Percentiles rank a stretch among this genome's conserved stretches.
These are phyloP conservation scores for Ifrita kowaldi DNA, from an alignment of 2,113 vertebrate genomes.

Conservation along the genomic window DNA sequence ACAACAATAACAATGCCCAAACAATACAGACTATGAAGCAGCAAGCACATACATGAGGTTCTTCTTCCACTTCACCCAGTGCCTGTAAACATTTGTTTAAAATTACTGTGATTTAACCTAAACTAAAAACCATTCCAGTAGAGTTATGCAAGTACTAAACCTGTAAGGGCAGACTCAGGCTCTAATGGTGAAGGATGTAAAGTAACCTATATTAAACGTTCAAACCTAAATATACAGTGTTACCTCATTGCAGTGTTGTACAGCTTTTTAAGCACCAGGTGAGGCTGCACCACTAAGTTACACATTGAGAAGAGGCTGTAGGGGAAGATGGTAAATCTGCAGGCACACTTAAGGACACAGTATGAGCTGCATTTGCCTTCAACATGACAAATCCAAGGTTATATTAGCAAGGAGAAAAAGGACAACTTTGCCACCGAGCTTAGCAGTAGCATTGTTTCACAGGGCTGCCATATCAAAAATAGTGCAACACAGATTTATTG, in stretches of 20 bases:
- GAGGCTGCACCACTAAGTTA: background rate
- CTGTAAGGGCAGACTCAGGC: background rate
- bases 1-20: background rate
- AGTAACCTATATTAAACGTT: background rate
- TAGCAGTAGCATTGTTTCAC: background rate
- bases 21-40: background rate
- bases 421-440: background rate
- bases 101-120: background rate
- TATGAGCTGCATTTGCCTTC: background rate
- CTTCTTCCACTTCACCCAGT: background rate
- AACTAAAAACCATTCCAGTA: background rate
- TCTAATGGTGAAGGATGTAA: background rate
- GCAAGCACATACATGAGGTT: background rate
- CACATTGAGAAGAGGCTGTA: background rate
- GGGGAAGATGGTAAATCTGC: background rate
- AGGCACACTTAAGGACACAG: background rate
- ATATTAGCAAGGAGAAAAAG: background rate
- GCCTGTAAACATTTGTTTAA: background rate
- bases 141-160: background rate
- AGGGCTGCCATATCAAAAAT: background rate
- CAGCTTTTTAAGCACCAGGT: background rate
- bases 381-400: background rate
- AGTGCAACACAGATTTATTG: background rate
- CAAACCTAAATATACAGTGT: background rate
- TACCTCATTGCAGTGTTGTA: background rate